Base-by-base conservation (phyloP, 2,113 vertebrate species). In the Antechinus flavipes region DNA sequence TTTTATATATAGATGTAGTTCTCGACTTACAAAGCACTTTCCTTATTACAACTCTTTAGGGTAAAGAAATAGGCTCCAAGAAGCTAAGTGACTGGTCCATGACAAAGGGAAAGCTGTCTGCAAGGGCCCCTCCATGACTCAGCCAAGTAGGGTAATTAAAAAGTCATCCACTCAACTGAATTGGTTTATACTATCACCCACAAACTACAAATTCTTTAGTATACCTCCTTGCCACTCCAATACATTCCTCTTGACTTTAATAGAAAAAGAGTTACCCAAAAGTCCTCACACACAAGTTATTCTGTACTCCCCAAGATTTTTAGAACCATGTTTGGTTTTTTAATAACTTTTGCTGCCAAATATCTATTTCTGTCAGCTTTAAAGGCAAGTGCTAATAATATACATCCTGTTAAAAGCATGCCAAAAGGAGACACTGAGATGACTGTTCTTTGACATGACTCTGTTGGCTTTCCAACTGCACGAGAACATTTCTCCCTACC, bases 401-500 rank as follows among this genome's bases (percentile, higher is more conserved):
- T 95, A 97, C 91, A 98, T 95, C 95, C 94, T 96, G 96, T 96
- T 96, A 61, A 91, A 97, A 94, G 95, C 97, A 97, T 23, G 98
- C 98, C 98, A 98, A 97, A 46, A 27, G 7, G 61, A 98, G 95
- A 99, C 98, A 99, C 97, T 98, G 97, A 96, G 0, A 95, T 98
- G 92, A 97, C 98, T 98, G 98, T 98, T 98, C 97, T 95, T 2
- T 92, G 96, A 56, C 50, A 91, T 94, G 96, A 24, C 93, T 93
- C 96, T 97, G 96, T 97, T 97, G 91, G 92, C 96, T 96, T 92
- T 16, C 3, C 56, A 53, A 97, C 49, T 94, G 92, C 50, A 98
- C 98, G 97, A 55, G 23, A 58, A 96, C 93, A 98, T 98, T 98
- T 96, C 97, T 98, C 97, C 98, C 90, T 94, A 46, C 54, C 94